These are phyloP conservation scores for Apus apus DNA, from an alignment of 2,113 vertebrate species.

Conservation along the genomic window DNA sequence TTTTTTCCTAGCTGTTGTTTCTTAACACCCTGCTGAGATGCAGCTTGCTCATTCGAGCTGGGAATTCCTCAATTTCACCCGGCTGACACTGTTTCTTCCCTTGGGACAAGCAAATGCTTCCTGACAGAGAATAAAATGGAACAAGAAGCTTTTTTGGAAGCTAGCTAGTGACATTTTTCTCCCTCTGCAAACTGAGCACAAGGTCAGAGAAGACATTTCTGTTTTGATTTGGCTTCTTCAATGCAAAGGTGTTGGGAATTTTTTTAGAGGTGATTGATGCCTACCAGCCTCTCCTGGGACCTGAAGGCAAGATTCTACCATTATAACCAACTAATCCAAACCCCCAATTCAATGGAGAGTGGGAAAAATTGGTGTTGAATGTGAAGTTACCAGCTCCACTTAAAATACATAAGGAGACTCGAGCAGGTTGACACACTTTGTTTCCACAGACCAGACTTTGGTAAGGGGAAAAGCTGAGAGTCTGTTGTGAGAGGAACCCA, in stretches of 20 bases:
- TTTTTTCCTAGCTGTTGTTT: not conserved
- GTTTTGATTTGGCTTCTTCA: not conserved
- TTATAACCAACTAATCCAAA: not conserved
- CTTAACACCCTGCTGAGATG: not conserved
- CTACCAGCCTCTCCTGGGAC: not conserved
- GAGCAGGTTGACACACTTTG: not conserved
- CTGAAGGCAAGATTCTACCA: not conserved
- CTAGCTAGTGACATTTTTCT: not conserved
- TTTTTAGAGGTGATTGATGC: not conserved
- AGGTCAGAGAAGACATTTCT: slow-evolving; percentile 3
- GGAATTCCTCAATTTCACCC: slow-evolving; percentile 28
- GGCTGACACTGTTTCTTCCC: not conserved
- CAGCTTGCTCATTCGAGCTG: not conserved
- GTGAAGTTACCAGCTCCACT: not conserved
- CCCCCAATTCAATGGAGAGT: accelerated
- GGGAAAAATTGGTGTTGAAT: accelerated
- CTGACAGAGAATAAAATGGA: not conserved
- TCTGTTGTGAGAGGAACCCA: not conserved
- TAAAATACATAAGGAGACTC: not conserved
- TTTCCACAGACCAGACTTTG: not conserved
- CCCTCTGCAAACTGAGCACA: not conserved
- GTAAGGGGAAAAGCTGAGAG: not conserved
- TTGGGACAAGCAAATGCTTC: not conserved
- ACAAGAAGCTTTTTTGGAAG: not conserved
- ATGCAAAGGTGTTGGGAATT: not conserved